Base-by-base conservation (phyloP, 1,140 invertebrate genomes). In the Propsilocerus akamusi region DNA sequence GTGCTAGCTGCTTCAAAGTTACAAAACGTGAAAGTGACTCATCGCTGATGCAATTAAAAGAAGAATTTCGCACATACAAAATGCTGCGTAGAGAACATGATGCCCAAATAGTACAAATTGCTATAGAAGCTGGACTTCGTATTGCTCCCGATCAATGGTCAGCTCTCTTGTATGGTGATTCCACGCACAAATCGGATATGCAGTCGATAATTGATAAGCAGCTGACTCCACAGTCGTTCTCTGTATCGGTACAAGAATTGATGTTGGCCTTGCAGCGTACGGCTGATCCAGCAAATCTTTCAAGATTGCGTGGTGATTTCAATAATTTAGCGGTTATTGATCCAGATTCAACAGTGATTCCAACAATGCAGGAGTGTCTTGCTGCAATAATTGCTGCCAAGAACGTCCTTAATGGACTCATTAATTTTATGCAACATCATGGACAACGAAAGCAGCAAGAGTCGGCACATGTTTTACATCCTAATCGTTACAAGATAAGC, bases 71-170 rank as follows among this genome's bases (percentile, higher is more conserved):
- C 12, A 89, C 86, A 2, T 97, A 97, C 61, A 93, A 98, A 53
- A 78, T 86, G 4, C 63, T 99, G 14, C 73, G 96, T 48, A 72
- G 91, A 1, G 95, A 98, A 63, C 96, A 99, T 59, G 95, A 99
- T 68, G 86, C 92, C n/a, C 96, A 99, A 66, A 95, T 95, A 56
- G 88, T 95, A 7, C 88, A 94, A 69, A 98, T 99, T 56, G 95
- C 95, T 0, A 91, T 91, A 0, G 96, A 99, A 69, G 92, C 93
- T 14, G 95, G 95, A 10, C 69, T 99, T 5, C 73, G 94, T 28
- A 98, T 99, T 51, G 91, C 93, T 0, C 95, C 96, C 0, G 96
- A 99, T 61, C 94, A 98, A 62, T 99, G 95, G 96, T 95, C 91
- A 6, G 88, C 92, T 7, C 64, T 99, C 26, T 66, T 99, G 2